These are phyloP conservation scores for Empidonax traillii DNA, from an alignment of 2,113 vertebrate genomes.

Conservation along the genomic window DNA sequence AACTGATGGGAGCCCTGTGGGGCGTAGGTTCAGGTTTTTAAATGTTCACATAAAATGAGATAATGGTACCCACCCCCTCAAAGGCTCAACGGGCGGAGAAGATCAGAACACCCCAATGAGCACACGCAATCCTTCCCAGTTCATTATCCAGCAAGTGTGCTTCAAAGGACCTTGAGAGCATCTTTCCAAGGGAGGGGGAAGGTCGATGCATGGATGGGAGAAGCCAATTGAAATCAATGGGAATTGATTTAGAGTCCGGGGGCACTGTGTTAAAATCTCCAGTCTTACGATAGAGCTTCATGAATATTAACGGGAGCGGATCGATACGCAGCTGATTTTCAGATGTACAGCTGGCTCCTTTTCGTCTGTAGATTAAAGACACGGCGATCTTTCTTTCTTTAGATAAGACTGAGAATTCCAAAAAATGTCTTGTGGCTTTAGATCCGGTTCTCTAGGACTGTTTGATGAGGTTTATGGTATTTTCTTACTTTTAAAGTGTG, in stretches of 20 bases:
- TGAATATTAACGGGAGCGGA: conserved; percentile 79
- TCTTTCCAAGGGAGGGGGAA: conserved; percentile 65
- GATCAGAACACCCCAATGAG: background rate
- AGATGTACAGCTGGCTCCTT: conserved; percentile 76
- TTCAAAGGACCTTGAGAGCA: conserved; percentile 73
- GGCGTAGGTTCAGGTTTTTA: conserved; percentile 11
- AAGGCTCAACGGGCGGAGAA: conserved; percentile 15
- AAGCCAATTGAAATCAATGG: conserved; percentile 80
- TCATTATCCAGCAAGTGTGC: conserved; percentile 53
- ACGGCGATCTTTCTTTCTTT: background rate
- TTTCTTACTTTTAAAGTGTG: background rate
- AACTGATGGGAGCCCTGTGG: conserved; percentile 7
- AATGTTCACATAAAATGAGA: conserved; percentile 26
- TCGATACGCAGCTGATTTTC: conserved; percentile 82
- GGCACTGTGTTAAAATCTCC: conserved; percentile 80
- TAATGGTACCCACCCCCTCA: background rate
- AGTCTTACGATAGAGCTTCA: conserved; percentile 75
- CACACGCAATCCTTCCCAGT: conserved; percentile 54
- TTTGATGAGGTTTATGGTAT: background rate
- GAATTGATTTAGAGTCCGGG: conserved; percentile 79
- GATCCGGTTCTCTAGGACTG: background rate
- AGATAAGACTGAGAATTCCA: conserved; percentile 33
- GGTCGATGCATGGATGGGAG: conserved; percentile 67
- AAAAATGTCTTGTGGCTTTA: background rate
- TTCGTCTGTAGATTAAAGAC: conserved; percentile 73